phyloP scores from a whole-genome alignment of 37 sponge, comb jelly and placozoan genomes.

The Haliclona indistincta region DNA sequence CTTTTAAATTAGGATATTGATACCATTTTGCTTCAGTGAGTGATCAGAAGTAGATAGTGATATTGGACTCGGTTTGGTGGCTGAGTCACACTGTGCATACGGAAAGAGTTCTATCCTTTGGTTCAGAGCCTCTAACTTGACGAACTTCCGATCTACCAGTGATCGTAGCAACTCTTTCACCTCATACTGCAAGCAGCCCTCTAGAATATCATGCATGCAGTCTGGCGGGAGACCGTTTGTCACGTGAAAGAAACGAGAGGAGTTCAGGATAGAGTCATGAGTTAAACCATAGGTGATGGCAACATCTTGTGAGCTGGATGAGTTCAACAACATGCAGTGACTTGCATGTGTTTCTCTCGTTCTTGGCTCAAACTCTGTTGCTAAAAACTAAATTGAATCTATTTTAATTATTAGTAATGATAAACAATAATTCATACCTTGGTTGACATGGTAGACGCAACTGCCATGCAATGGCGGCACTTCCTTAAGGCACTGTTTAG shows the following conservation, averaged over 20 bases:
- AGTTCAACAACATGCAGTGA: constrained; percentile 48
- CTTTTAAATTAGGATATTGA: not conserved
- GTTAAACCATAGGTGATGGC: constrained; percentile 61
- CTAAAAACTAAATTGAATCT: constrained; percentile 31
- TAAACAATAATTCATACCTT: constrained; percentile 21
- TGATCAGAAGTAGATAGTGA: constrained; percentile 18
- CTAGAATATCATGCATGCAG: constrained; percentile 74
- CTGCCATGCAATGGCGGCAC: constrained; percentile 56
- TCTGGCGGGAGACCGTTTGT: constrained; percentile 64
- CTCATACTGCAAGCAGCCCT: constrained; percentile 25
- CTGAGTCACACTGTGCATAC: not conserved
- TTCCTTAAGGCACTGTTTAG: constrained; percentile 43
- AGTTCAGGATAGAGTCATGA: constrained; percentile 47
- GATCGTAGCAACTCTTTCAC: constrained; percentile 30
- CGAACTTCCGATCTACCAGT: constrained; percentile 19
- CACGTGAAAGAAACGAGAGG: constrained; percentile 50
- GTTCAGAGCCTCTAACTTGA: constrained; percentile 33
- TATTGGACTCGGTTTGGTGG: constrained; percentile 26
- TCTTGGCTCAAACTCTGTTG: constrained; percentile 21
- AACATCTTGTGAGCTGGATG: constrained; percentile 56
- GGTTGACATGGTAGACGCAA: constrained; percentile 24
- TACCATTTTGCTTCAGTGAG: constrained; percentile 41
- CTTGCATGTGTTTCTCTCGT: constrained; percentile 17
- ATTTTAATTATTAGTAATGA: not conserved
- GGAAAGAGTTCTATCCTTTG: constrained; percentile 22